A percentile compares a stretch with the other conserved stretches of the same genome.
These are phyloP conservation scores for Nyctalus aviator DNA, from an alignment of 2,797 vertebrate species.

Conservation along the genomic window DNA sequence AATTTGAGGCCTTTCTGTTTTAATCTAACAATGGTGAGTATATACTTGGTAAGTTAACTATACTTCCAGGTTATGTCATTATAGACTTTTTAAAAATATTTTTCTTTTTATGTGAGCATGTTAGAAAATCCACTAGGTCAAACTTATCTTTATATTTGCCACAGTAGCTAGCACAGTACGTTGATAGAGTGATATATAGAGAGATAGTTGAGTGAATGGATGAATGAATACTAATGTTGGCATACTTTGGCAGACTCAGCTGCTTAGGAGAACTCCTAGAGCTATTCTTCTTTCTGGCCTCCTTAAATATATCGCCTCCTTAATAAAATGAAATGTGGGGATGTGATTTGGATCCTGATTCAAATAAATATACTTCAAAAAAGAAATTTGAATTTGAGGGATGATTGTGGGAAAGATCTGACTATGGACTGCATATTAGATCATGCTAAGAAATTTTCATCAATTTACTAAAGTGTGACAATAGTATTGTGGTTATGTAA, in stretches of 20 bases:
- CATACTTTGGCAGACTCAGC: neutral
- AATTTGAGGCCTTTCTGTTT: neutral
- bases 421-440: neutral
- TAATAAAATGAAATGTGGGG: neutral
- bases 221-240: neutral
- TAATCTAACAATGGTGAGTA: neutral
- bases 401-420: neutral
- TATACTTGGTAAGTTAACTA: neutral
- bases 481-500: neutral
- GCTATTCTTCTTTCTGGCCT: neutral
- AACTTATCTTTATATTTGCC: neutral
- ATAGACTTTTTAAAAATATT: neutral
- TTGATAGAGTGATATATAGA: neutral
- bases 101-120: neutral
- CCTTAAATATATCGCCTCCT: neutral
- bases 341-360: neutral
- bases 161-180: neutral
- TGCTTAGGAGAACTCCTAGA: neutral
- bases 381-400: neutral
- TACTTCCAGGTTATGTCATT: neutral
- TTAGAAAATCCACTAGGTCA: neutral
- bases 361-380: neutral
- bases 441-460: neutral
- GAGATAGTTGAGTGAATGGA: neutral
- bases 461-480: neutral